Evolutionary conservation across 2,888 invertebrate genomes (phyloP).

Genomic region (Copidosoma aretas): DNA sequence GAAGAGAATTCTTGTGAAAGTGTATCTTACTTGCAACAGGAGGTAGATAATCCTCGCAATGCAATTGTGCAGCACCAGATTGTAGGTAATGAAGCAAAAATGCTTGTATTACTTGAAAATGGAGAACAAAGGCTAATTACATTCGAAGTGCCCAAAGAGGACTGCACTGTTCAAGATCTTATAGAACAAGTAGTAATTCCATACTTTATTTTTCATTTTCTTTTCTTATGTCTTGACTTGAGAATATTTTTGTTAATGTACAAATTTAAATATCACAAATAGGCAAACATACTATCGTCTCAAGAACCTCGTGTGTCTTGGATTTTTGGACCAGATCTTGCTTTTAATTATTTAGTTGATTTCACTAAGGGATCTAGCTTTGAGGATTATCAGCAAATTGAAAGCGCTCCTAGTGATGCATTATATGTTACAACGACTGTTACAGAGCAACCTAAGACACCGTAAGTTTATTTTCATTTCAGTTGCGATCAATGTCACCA

Average conservation of each 20-base stretch:
- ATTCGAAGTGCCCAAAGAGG: conserved; percentile 81
- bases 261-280: conserved; percentile 42
- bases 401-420: conserved; percentile 19
- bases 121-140: conserved; percentile 84
- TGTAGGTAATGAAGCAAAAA: conserved; percentile 71
- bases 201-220: not conserved
- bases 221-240: not conserved
- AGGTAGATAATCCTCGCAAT: conserved; percentile 54
- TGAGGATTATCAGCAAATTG: conserved; percentile 42
- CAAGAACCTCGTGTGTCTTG: conserved; percentile 77
- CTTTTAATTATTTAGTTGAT: conserved; percentile 81
- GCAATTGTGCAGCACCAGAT: conserved; percentile 58
- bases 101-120: conserved; percentile 78
- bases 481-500: not conserved
- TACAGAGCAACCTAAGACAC: conserved; percentile 15
- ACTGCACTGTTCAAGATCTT: conserved; percentile 82
- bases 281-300: conserved; percentile 75
- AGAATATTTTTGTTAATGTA: not conserved
- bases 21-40: conserved; percentile 54
- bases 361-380: conserved; percentile 63
- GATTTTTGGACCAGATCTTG: conserved; percentile 75
- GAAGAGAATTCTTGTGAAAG: conserved; percentile 49
- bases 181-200: conserved; percentile 75
- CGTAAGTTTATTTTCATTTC: conserved; percentile 25
- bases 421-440: not conserved